Conservation (phyloP, 2,797 vertebrate genomes). For the Percopsis omiscomaycus region DNA sequence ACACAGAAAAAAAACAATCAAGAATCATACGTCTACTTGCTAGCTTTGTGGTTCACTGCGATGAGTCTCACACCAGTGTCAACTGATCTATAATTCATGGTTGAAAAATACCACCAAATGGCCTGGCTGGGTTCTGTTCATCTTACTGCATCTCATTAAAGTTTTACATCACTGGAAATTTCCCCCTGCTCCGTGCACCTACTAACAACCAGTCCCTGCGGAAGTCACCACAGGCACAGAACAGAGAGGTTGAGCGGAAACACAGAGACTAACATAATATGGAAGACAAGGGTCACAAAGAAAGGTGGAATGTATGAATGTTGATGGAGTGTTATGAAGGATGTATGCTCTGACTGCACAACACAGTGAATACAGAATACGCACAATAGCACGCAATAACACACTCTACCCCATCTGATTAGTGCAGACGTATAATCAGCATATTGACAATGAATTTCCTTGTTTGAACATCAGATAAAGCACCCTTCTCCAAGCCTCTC, state of each 20-base stretch:
- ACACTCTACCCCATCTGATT: neutral
- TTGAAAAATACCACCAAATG: slow-evolving; percentile 33
- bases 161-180: slow-evolving; percentile 34
- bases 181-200: neutral
- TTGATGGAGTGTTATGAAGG: slow-evolving; percentile 16
- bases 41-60: neutral
- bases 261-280: neutral
- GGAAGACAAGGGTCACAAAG: slow-evolving; percentile 4
- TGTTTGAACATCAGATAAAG: neutral
- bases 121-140: slow-evolving; percentile 31
- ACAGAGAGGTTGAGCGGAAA: neutral
- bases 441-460: neutral
- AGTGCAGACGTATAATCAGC: slow-evolving; percentile 11
- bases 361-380: neutral
- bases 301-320: neutral
- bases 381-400: neutral
- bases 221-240: neutral
- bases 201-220: neutral
- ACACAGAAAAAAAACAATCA: neutral
- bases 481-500: neutral
- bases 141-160: slow-evolving; percentile 47
- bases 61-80: slow-evolving; percentile 25
- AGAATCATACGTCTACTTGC: neutral
- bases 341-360: slow-evolving; percentile 10
- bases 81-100: slow-evolving; percentile 47